These are phyloP conservation scores for Bombus haemorrhoidalis DNA, from an alignment of 1,140 invertebrate species.

Conservation along the genomic window DNA sequence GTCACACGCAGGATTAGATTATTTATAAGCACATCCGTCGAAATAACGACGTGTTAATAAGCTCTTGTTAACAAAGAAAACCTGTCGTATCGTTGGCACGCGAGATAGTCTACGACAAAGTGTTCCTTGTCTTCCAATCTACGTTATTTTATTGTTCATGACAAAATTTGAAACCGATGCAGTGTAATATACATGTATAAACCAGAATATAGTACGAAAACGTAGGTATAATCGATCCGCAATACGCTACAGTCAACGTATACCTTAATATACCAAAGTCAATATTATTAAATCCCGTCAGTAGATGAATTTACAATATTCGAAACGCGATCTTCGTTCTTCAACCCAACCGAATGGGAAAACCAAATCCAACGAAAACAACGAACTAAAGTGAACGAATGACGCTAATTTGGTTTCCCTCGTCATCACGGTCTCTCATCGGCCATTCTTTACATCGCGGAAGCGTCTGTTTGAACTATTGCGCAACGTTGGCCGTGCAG, in stretches of 20 bases:
- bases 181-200: too few relatives aligned
- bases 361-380: too few relatives aligned
- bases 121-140: background rate
- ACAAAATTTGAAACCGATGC: background rate
- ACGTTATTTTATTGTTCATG: background rate
- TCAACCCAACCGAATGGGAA: too few relatives aligned
- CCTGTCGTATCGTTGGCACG: constrained; percentile 13
- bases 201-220: too few relatives aligned
- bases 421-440: background rate
- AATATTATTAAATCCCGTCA: too few relatives aligned
- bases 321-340: too few relatives aligned
- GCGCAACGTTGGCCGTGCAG: background rate
- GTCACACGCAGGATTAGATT: background rate
- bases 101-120: background rate
- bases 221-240: too few relatives aligned
- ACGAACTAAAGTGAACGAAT: background rate
- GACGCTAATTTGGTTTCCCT: background rate
- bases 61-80: constrained; percentile 13
- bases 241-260: too few relatives aligned
- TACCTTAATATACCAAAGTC: too few relatives aligned
- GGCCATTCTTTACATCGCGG: too few relatives aligned
- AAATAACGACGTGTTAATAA: constrained; percentile 4
- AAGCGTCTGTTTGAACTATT: background rate
- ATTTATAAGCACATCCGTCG: constrained; percentile 9
- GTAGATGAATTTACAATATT: too few relatives aligned